A percentile compares a stretch with the other conserved stretches of the same genome.
Conservation (phyloP, 2,888 invertebrate genomes). For the Lapara coniferarum region DNA sequence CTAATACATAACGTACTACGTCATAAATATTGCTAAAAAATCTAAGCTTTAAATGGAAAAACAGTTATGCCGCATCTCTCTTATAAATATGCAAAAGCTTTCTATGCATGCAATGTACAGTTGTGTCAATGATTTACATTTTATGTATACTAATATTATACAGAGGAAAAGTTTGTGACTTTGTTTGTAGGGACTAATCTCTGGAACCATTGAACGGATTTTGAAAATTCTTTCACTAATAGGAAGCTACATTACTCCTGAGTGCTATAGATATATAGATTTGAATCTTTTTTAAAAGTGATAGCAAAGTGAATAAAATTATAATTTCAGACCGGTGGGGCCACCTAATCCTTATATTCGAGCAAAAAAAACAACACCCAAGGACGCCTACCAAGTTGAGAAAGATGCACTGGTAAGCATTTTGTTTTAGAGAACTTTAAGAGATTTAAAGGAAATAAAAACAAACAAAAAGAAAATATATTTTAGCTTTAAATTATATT, state of each 20-base stretch:
- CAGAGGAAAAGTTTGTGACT: not conserved
- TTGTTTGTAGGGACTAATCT: no score
- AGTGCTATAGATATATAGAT: no score
- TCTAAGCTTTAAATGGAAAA: no score
- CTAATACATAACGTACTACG: no score
- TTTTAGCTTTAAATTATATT: no score
- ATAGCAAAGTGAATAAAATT: not conserved
- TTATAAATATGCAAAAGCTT: constrained; percentile 6
- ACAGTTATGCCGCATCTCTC: not conserved
- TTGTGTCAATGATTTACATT: not conserved
- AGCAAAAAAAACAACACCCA: constrained; percentile 61
- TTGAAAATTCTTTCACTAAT: no score
- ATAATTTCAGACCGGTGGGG: constrained; percentile 67
- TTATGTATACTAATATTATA: not conserved
- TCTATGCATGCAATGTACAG: not conserved
- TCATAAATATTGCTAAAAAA: no score
- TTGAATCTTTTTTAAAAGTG: no score
- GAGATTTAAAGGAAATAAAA: no score
- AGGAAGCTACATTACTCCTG: no score
- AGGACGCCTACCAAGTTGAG: constrained; percentile 81
- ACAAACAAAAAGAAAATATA: no score
- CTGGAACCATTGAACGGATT: no score
- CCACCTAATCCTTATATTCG: constrained; percentile 73
- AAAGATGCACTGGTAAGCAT: constrained; percentile 84
- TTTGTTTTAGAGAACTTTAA: not conserved